Evolutionary conservation across 2,888 invertebrate genomes (phyloP), one percentile per base, ranked within the genome.

Genomic region (Amaurobius ferox): DNA sequence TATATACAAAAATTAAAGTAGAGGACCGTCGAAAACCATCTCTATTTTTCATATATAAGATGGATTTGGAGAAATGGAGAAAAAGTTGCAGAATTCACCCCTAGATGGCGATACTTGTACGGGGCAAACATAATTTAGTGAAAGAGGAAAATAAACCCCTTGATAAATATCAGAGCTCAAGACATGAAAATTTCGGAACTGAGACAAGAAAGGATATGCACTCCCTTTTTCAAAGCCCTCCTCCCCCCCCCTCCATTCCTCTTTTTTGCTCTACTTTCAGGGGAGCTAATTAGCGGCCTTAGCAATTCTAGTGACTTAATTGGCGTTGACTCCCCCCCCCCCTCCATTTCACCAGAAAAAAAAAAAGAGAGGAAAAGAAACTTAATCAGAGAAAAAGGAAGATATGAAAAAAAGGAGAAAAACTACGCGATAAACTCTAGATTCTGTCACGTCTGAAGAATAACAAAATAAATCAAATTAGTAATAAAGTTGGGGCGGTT

Each of bases 381-480:
- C 48, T 73, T 80, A 80, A 80, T 80, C 80, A 80, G 32, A 32
- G 28, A 35, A 39, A 61, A n/a, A 32, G 23, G 2, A 6, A 30
- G 29, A 30, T 30, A 40, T 19, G 40, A 32, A 30, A 66, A 48
- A 66, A 67, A 48, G 39, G 48, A 35, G 28, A 55, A 35, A 72
- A 77, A 76, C 55, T 26, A 71, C 23, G 26, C 61, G 61, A 48
- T 83, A 64, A 71, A 71, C 83, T 73, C 62, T 28, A 40, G 39
- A 66, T 72, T 83, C 83, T 83, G 83, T 77, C 83, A 71, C 70
- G 77, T 67, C 48, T 44, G 66, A 76, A 70, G 81, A 81, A 81
- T 80, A 81, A 81, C 81, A 64, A 74, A 81, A 81, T 76, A 76
- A 81, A 81, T 81, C 81, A 81, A 81, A 81, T 81, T 81, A 81